Evolutionary conservation across 2,797 vertebrate species (phyloP), one percentile per base, ranked within the genome.

Genomic region (Tangara arthus): DNA sequence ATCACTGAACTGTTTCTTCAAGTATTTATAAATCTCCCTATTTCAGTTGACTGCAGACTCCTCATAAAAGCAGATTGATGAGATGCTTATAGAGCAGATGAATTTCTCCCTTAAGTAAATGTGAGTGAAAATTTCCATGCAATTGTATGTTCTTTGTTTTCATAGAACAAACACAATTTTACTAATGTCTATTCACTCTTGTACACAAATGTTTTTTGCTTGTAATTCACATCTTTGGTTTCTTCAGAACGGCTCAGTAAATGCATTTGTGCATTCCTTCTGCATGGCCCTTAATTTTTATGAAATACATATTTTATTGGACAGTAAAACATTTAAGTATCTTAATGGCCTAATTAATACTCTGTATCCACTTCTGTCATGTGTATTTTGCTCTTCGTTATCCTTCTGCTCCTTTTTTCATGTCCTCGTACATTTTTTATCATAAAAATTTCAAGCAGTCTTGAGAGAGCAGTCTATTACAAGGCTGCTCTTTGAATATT

Each of bases 261-360:
- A 91, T 83, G 53, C 34, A 50, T 44, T 18, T n/a, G 32, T 89
- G 63, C 55, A 17, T 96, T 93, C 70, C 69, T 90, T 90, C 73
- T 95, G 65, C 41, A 47, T 68, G 78, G 78, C 68, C 70, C 35
- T 95, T 93, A 91, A 81, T 90, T 96, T 91, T 93, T 88, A 91
- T 91, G 77, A 94, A 95, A 91, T 92, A 78, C 80, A 75, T 96
- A 89, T 93, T 96, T 96, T 93, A 96, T 96, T 95, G 83, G 89
- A 76, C 71, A 79, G 75, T 94, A 89, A 96, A 96, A 82, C 70
- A 85, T 93, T 94, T 92, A 92, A 95, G 60, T 71, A 42, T 84
- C 87, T 81, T 93, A 95, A 95, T 95, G 87, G 93, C 69, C 81
- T 95, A 96, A 96, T 97, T 96, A 95, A 96, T 96, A 83, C 83